Base-by-base conservation (phyloP, 2,113 vertebrate species). In the Accipiter cooperii region DNA sequence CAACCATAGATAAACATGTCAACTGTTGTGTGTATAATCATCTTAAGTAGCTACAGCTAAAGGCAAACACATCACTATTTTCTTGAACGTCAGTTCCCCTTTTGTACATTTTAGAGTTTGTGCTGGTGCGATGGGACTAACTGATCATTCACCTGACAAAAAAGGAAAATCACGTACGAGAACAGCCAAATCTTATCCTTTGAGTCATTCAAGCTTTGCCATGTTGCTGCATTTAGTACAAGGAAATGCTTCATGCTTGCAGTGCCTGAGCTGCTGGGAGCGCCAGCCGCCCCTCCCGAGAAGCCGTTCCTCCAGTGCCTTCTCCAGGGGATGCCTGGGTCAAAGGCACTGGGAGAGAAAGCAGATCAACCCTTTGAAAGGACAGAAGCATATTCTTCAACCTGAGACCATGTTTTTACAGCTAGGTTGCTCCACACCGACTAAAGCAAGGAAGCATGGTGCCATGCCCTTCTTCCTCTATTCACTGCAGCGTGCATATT, bases 401-500 rank as follows among this genome's bases (percentile, higher is more conserved):
- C 25, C 6, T 15, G 42, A 80, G 63, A 22, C 54, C n/a, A 25
- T 6, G 19, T 64, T 83, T 64, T 40, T 25, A 25, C 25, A 63
- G 60, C 6, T 47, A 54, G 9, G n/a, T 63, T 70, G 42, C 8
- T 75, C 75, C 79, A 38, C 20, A 11, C 34, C 31, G 22, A 54
- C 29, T 55, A 29, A 22, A 31, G 40, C 34, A 71, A 34, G 26
- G 13, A 52, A 52, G 25, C 36, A 4, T 1, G 12, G 22, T 21
- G 38, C 42, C 31, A 17, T 4, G 9, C 10, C 68, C 13, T 52
- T 49, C 29, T 61, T 34, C 12, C 61, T 54, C 40, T 40, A 2
- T 9, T 33, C 6, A 1, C 9, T 46, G 57, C 34, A 36, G 46
- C 3, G 1, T 4, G 7, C 6, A 0, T 3, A 25, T 64, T 89